phyloP scores from a whole-genome alignment of 2,797 vertebrate genomes.

The Clarias platycephalus region DNA sequence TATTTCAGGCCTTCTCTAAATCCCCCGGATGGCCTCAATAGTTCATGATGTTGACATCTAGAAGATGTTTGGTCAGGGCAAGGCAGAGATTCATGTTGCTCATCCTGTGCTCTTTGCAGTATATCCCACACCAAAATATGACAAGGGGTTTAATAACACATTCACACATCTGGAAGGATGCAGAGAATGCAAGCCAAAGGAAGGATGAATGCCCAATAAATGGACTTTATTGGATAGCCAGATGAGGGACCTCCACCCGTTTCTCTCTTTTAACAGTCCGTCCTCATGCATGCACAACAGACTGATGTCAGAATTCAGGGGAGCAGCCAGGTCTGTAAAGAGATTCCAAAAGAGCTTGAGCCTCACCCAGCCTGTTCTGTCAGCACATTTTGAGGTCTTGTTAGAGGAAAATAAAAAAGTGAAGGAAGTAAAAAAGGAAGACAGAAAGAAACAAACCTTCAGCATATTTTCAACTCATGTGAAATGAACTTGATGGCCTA shows the following conservation, averaged over 20 bases:
- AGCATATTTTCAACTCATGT: background rate
- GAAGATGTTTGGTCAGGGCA: background rate
- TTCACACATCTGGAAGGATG: slow-evolving; percentile 31
- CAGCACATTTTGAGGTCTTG: slow-evolving; percentile 48
- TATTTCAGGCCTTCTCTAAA: background rate
- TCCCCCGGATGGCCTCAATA: background rate
- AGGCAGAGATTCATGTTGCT: background rate
- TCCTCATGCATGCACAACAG: slow-evolving; percentile 59
- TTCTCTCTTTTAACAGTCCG: slow-evolving; percentile 13
- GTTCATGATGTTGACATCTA: slow-evolving; percentile 15
- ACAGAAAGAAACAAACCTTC: background rate
- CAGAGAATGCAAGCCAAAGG: slow-evolving; percentile 14
- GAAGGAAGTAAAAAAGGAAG: slow-evolving; percentile 24
- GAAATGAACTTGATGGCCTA: background rate
- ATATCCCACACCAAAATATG: slow-evolving; percentile 13
- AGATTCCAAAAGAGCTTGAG: slow-evolving; percentile 42
- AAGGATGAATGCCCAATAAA: slow-evolving; percentile 45
- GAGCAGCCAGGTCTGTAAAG: slow-evolving; percentile 63
- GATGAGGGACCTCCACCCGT: slow-evolving; percentile 55
- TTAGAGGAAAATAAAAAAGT: slow-evolving; percentile 39
- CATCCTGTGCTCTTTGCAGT: slow-evolving; percentile 23
- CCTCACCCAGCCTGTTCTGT: slow-evolving; percentile 23
- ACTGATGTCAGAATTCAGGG: slow-evolving; percentile 53
- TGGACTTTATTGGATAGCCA: slow-evolving; percentile 36
- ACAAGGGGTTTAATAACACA: slow-evolving; percentile 30